phyloP scores from a whole-genome alignment of 2,797 vertebrate species.

The Sardinella longiceps region DNA sequence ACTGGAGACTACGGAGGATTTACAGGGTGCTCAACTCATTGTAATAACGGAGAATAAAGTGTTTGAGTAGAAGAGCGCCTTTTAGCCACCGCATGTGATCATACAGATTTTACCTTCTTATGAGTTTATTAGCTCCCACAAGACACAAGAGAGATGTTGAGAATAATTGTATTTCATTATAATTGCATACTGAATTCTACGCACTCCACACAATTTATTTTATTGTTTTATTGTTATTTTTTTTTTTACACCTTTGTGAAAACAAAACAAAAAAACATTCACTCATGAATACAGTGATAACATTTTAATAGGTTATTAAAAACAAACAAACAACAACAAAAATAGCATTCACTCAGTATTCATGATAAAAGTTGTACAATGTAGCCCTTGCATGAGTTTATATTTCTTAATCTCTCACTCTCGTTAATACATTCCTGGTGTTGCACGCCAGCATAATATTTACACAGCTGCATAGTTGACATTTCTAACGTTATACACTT shows the following conservation, averaged over 20 bases:
- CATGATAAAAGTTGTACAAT: not conserved
- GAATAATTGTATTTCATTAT: too few species aligned
- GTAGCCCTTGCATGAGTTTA: not conserved
- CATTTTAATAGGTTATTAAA: too few species aligned
- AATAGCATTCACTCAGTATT: not conserved
- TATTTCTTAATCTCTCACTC: not conserved
- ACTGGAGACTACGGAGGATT: not conserved
- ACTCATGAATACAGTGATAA: too few species aligned
- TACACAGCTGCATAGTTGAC: slow-evolving; percentile 10
- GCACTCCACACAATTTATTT: too few species aligned
- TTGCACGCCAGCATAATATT: not conserved
- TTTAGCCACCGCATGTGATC: not conserved
- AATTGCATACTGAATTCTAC: too few species aligned
- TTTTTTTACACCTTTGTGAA: not conserved
- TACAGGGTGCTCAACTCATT: not conserved
- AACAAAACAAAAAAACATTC: too few species aligned
- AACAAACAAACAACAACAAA: too few species aligned
- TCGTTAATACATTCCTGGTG: not conserved
- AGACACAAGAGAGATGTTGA: too few species aligned
- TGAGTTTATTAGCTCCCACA: too few species aligned
- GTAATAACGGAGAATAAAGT: too few species aligned
- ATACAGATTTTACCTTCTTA: not conserved
- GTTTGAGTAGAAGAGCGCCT: not conserved
- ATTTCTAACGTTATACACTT: not conserved
- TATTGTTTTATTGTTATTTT: too few species aligned